phyloP scores from a whole-genome alignment of 2,113 vertebrate genomes.

The Chaenocephalus aceratus region DNA sequence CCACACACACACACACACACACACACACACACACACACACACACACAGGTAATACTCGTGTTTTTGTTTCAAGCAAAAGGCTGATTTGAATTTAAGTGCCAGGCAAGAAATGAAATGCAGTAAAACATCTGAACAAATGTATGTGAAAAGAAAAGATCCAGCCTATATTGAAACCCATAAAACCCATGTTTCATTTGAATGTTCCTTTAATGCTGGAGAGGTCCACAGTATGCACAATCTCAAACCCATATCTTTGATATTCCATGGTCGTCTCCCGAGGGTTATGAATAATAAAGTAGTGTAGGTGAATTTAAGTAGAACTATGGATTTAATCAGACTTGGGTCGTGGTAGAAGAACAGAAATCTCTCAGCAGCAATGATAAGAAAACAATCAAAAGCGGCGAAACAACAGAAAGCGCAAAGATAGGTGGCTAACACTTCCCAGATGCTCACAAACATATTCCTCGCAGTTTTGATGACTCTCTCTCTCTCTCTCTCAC shows the following conservation, averaged over 20 bases:
- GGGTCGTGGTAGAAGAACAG: not conserved
- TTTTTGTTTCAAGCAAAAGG: not conserved
- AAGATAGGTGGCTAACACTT: slow-evolving; percentile 25
- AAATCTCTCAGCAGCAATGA: not conserved
- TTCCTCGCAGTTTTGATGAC: slow-evolving; percentile 23
- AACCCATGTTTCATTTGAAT: not conserved
- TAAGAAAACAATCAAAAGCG: not conserved
- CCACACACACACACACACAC: not conserved
- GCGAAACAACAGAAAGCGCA: slow-evolving; percentile 10
- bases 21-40: not conserved
- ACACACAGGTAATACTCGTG: not conserved
- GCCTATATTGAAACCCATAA: not conserved
- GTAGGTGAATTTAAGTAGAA: slow-evolving; percentile 9
- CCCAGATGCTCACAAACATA: slow-evolving; percentile 29
- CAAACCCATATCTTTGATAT: slow-evolving; percentile 6
- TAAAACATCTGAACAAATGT: slow-evolving; percentile 1
- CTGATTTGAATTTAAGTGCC: not conserved
- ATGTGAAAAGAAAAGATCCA: not conserved
- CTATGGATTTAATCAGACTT: not conserved
- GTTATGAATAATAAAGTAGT: slow-evolving; percentile 25
- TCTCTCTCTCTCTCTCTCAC: slow-evolving; percentile 21
- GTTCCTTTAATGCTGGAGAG: not conserved
- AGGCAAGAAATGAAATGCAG: not conserved
- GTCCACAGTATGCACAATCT: not conserved
- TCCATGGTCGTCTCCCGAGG: not conserved